Base-by-base conservation (phyloP, 2,797 vertebrate species). In the Emydoidea blandingii region DNA sequence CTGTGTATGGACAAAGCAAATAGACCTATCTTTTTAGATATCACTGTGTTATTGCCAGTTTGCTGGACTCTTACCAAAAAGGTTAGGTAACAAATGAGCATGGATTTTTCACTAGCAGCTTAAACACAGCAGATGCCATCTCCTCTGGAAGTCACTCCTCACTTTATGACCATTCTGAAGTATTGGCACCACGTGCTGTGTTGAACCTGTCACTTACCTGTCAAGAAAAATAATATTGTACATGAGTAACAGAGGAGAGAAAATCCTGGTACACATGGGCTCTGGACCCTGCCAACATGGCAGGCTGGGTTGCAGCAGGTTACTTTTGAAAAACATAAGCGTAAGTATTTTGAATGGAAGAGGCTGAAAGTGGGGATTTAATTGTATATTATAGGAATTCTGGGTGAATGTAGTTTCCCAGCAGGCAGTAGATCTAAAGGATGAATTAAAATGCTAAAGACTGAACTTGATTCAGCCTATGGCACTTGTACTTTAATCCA, bases 1-100 rank as follows among this genome's bases (percentile, higher is more conserved):
- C 0, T 62, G 3, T 68, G 16, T 74, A 80, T 0, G 6, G 90
- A 84, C n/a, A 29, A 4, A 47, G 15, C 50, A 94, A 47, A 57
- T 78, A 93, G 95, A 54, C 14, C 0, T 87, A 34, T 44, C 85
- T 52, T 82, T 93, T 96, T 86, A 62, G 68, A 2, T 44, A 44
- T 16, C 56, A 18, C 81, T 83, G 81, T 91, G 52, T 85, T 94
- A 44, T 41, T 65, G 10, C 83, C 89, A 90, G 56, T 37, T 59
- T 76, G 41, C 72, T 94, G 83, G 79, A 87, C 5, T 76, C 15
- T 49, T 92, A n/a, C 87, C 92, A 89, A 85, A 93, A 93, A 74
- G 68, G 65, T 78, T 82, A 93, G 79, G 76, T 93, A 29, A 44
- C 79, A 84, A 79, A 91, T 81, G 79, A 94, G 14, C 72, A 83